A percentile compares a stretch with the other conserved stretches of the same genome.
These are phyloP conservation scores for Cephalopachus bancanus DNA, from an alignment of 2,797 vertebrate species.

Conservation along the genomic window DNA sequence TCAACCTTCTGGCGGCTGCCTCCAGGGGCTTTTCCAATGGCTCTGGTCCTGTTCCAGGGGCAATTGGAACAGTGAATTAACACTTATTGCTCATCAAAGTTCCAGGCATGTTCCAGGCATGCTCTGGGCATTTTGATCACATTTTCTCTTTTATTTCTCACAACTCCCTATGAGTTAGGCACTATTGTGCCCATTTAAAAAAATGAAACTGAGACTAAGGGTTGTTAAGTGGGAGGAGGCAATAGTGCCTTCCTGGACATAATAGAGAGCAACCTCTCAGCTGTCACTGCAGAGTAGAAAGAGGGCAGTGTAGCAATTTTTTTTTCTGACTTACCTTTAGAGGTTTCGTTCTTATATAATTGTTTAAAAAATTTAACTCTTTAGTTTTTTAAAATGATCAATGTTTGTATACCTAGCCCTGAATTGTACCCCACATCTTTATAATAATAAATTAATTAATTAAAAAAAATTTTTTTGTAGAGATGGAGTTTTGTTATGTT, in stretches of 20 bases:
- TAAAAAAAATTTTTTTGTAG: too few relatives aligned
- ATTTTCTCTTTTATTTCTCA: neutral
- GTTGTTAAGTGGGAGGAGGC: neutral
- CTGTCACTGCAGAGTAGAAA: neutral
- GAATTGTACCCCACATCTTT: too few relatives aligned
- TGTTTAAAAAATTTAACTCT: too few relatives aligned
- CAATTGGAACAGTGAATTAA: neutral
- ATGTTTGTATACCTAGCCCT: too few relatives aligned
- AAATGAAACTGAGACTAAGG: neutral
- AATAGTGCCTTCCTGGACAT: neutral
- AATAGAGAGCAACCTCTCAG: fast-evolving
- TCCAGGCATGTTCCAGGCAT: too few relatives aligned
- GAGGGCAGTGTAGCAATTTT: fast-evolving
- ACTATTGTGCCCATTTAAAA: neutral
- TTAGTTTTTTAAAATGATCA: too few relatives aligned
- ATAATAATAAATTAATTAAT: too few relatives aligned
- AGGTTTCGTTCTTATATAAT: neutral
- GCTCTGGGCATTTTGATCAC: neutral
- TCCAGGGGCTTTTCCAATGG: neutral
- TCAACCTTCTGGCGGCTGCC: neutral
- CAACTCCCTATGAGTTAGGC: neutral
- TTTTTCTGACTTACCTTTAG: neutral
- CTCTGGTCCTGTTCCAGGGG: neutral
- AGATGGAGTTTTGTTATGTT: too few relatives aligned
- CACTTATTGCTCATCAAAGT: neutral